phyloP scores from a whole-genome alignment of 1,140 invertebrate species.

The Eueides isabella region DNA sequence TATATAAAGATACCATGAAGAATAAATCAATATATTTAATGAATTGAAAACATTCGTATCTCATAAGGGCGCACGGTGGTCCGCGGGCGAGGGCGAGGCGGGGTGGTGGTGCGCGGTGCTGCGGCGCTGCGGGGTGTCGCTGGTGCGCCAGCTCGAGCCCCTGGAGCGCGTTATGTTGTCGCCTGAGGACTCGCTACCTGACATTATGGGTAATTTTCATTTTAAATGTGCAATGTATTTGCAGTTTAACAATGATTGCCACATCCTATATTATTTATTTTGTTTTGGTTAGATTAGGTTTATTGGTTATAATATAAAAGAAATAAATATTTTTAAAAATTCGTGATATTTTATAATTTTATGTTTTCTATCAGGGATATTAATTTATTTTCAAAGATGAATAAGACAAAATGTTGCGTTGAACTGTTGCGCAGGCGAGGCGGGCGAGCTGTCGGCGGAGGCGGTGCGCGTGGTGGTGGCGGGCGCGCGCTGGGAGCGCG shows the following conservation, averaged over 20 bases:
- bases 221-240: too few species aligned
- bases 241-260: too few species aligned
- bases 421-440: too few species aligned
- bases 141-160: constrained; percentile 88
- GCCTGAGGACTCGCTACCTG: constrained; percentile 73
- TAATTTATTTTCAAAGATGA: too few species aligned
- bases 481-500: constrained; percentile 68
- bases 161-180: constrained; percentile 88
- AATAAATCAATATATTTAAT: background rate
- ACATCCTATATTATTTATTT: too few species aligned
- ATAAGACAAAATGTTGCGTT: too few species aligned
- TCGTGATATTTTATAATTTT: too few species aligned
- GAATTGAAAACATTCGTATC: background rate
- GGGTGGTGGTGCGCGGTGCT: constrained; percentile 79
- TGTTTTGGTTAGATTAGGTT: too few species aligned
- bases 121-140: constrained; percentile 83
- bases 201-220: constrained; percentile 37
- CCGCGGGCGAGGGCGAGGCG: constrained; percentile 44
- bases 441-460: constrained; percentile 54
- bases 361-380: too few species aligned
- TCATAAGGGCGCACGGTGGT: background rate
- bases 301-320: too few species aligned
- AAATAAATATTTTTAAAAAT: too few species aligned
- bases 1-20: too few species aligned
- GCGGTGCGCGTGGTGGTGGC: constrained; percentile 64